Evolutionary conservation across 1,140 invertebrate genomes (phyloP).

Genomic region (Teleogryllus occipitalis): DNA sequence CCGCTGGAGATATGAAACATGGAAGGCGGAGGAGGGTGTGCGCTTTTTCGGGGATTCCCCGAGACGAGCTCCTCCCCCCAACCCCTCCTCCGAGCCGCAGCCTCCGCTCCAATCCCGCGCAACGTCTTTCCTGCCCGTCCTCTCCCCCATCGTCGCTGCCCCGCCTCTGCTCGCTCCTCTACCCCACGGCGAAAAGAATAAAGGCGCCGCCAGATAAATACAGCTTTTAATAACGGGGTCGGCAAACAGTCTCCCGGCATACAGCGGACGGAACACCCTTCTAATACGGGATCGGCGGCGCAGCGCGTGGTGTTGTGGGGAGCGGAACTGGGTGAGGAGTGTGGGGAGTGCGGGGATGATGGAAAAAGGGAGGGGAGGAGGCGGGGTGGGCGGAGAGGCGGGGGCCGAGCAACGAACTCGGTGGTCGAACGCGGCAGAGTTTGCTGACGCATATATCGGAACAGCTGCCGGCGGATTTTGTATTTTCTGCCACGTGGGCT

Average conservation of each 20-base stretch:
- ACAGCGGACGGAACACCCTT: not conserved
- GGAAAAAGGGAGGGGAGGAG: not conserved
- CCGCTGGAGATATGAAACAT: not conserved
- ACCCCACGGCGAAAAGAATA: not conserved
- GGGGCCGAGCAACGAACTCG: not conserved
- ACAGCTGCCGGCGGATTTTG: too few relatives aligned
- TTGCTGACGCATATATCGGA: too few relatives aligned
- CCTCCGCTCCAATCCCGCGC: not conserved
- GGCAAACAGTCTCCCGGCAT: not conserved
- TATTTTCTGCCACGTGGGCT: too few relatives aligned
- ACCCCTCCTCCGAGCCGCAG: not conserved
- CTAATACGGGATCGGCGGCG: not conserved
- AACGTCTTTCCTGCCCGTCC: not conserved
- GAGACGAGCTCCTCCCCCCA: not conserved
- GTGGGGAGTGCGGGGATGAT: not conserved
- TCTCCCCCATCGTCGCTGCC: not conserved
- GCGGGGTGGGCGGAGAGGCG: not conserved
- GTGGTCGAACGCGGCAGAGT: too few relatives aligned
- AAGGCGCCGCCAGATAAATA: not conserved
- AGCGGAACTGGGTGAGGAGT: not conserved
- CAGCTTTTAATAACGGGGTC: constrained; percentile 3
- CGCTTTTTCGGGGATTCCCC: not conserved
- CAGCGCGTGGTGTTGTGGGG: too few relatives aligned
- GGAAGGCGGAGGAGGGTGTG: too few relatives aligned
- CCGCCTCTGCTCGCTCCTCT: not conserved